Base-by-base conservation (phyloP, 35 echinoderm and acorn worm genomes). In the Apostichopus parvimensis region DNA sequence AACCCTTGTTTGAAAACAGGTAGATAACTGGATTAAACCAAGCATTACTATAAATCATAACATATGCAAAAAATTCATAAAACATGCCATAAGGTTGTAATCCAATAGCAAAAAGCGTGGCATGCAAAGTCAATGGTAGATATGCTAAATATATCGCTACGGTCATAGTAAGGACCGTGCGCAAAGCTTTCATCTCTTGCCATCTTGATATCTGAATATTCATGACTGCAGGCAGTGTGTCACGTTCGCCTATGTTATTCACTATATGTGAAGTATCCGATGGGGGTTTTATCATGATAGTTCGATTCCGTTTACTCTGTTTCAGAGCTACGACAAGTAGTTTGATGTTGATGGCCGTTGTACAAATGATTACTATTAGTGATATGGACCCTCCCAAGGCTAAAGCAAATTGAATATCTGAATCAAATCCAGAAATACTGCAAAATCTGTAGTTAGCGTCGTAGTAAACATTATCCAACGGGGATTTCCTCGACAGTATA, bases 11-110 rank as follows among this genome's bases (percentile, higher is more conserved):
- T 64, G 59, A 59, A 24, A 87, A 25, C n/a, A 87, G 10, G 15
- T 87, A 65, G 58, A 87, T 87, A 4, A 87, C 12, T 59, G 85
- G 85, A n/a, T 87, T 87, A 15, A 87, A 87, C 85, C 85, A 87
- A 24, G 85, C 57, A 34, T 87, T 87, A 34, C 11, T 34, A 52
- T 58, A 24, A 14, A 57, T 57, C 85, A 87, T 87, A 4, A 87
- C 10, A 28, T 62, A 87, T 14, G 53, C 54, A 58, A 87, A 66
- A 64, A 87, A 87, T 71, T 87, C 85, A 34, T 87, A 87, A 52
- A 87, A 17, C 52, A 20, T 21, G 9, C 57, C 85, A 23, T 21
- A 18, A 8, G 85, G 24, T 2, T 0, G 15, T 8, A 87, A 59
- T 28, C 85, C 85, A 9, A 65, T 22, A 22, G 54, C 85, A 71